Percentiles rank a stretch among this genome's conserved stretches.
phyloP scores from a whole-genome alignment of 2,113 vertebrate genomes.

The Notarius lentiginosus region DNA sequence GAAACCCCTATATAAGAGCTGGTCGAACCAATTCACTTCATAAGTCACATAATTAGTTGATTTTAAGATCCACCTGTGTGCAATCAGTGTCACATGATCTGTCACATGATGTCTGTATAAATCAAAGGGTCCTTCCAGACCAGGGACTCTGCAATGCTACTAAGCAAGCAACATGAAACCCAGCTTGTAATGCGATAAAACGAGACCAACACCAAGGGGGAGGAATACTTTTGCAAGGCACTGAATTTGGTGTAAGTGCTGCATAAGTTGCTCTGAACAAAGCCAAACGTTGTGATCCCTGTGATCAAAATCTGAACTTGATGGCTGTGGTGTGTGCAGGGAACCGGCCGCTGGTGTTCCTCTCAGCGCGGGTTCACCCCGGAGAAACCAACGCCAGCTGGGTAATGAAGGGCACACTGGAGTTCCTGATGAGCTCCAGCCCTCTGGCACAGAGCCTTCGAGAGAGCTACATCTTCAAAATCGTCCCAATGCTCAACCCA shows the following conservation, averaged over 20 bases:
- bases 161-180: no score
- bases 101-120: no score
- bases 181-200: no score
- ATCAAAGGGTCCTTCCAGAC: no score
- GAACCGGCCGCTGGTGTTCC: slow-evolving; percentile 92
- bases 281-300: background rate
- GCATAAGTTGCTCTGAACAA: background rate
- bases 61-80: no score
- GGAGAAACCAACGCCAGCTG: slow-evolving; percentile 98
- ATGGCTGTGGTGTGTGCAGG: slow-evolving; percentile 68
- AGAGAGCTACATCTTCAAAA: slow-evolving; percentile 97
- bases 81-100: no score
- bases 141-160: no score
- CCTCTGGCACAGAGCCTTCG: slow-evolving; percentile 85
- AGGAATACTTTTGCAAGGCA: no score
- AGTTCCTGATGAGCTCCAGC: slow-evolving; percentile 91
- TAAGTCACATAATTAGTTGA: no score
- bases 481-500: slow-evolving; percentile 98
- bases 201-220: no score
- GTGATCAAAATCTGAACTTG: slow-evolving; percentile 6
- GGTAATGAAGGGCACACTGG: slow-evolving; percentile 98
- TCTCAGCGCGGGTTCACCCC: slow-evolving; percentile 94
- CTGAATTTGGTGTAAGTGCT: background rate
- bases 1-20: no score
- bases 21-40: no score